Evolutionary conservation across 2,797 vertebrate species (phyloP), one percentile per base, ranked within the genome.

Genomic region (Chloroceryle amazona): DNA sequence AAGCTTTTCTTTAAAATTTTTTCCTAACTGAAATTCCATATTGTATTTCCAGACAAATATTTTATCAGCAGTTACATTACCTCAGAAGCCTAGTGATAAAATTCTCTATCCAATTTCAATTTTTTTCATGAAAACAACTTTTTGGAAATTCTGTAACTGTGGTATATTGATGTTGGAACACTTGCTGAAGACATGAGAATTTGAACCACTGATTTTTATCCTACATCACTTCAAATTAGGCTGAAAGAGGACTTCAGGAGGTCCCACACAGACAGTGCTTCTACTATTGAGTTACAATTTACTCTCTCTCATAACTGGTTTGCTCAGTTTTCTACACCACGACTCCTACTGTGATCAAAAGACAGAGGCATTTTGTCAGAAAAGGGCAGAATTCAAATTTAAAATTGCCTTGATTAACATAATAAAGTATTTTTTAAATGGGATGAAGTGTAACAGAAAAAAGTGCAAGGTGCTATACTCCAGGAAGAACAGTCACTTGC

Each of bases 71-170:
- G 35, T 13, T 28, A 72, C 80, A 49, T 2, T 2, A 85, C 12
- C 11, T 65, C 22, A 41, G 14, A 72, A 13, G 4, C 68, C 33
- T 49, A 88, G 5, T 54, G 44, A 76, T 28, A 33, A 46, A 82
- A 49, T 58, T 75, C 9, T 73, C 20, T 46, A 70, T n/a, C 1
- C 6, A 29, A 26, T 55, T 65, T 57, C 8, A 5, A 3, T 17
- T 9, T 1, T 12, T 75, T 68, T 62, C 52, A 80, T 44, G 2
- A 72, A 81, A 68, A 52, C 6, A 78, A 33, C 5, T 52, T 25
- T 3, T 5, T 12, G 52, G n/a, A 80, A 80, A 80, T 80, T 75
- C 13, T 0, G 0, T 46, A 60, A 42, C 58, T 23, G 3, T 26
- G 14, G 7, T 47, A 47, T 39, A 85, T 4, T 42, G 33, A 67